A percentile compares a stretch with the other conserved stretches of the same genome.
These are phyloP conservation scores for Aphodius sticticus DNA, from an alignment of 2,888 invertebrate genomes.

Conservation along the genomic window DNA sequence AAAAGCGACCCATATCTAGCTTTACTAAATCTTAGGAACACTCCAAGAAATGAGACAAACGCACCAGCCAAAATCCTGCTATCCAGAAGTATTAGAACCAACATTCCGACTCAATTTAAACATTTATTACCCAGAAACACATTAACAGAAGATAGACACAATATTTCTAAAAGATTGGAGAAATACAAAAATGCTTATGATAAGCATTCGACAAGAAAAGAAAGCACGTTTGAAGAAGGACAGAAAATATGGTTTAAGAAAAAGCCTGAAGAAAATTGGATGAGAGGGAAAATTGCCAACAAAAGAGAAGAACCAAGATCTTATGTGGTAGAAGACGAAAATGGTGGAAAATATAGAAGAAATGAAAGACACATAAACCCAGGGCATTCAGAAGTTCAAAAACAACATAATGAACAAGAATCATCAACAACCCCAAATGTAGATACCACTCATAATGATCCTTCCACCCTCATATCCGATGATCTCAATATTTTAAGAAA, in stretches of 20 bases:
- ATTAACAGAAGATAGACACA: background rate
- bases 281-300: no score
- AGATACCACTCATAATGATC: no score
- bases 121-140: background rate
- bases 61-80: background rate
- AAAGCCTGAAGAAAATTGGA: no score
- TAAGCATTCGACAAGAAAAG: background rate
- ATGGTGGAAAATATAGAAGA: background rate
- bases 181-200: conserved; percentile 5
- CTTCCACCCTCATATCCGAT: no score
- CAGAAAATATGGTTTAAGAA: no score
- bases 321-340: background rate
- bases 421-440: no score
- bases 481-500: no score
- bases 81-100: background rate
- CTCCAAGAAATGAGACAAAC: background rate
- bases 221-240: background rate
- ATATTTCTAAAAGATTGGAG: background rate
- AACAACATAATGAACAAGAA: no score
- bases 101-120: conserved; percentile 8
- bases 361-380: no score
- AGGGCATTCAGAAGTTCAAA: no score
- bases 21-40: background rate
- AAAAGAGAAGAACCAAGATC: no score
- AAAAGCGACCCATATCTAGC: background rate